Conservation (phyloP, 2,113 vertebrate genomes). For the Rattus norvegicus region DNA sequence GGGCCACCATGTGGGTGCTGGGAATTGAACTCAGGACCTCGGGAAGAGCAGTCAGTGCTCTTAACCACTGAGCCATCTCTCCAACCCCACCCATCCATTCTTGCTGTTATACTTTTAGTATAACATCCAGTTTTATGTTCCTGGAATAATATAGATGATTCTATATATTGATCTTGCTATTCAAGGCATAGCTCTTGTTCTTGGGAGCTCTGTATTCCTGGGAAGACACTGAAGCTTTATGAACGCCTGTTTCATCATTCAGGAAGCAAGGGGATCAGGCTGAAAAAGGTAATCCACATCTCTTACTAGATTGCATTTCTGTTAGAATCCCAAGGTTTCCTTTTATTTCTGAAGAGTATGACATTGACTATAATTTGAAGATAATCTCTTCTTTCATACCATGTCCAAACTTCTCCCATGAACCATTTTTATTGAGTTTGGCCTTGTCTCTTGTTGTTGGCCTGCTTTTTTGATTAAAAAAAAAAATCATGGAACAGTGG, state of each 20-base stretch:
- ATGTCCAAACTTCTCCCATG: neutral
- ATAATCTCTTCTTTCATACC: neutral
- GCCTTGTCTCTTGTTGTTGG: neutral
- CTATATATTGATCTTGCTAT: neutral
- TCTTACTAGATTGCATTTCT: neutral
- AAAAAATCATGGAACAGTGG: neutral
- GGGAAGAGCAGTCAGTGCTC: no score
- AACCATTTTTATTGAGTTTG: neutral
- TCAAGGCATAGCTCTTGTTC: neutral
- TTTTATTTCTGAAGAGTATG: neutral
- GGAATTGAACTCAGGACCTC: no score
- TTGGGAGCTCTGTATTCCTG: neutral
- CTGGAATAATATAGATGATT: neutral
- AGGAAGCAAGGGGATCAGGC: neutral
- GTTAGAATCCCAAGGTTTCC: neutral
- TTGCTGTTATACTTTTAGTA: neutral
- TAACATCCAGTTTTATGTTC: slow-evolving; percentile 32
- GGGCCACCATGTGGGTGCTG: no score
- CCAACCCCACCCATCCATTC: no score
- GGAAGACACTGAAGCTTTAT: slow-evolving; percentile 20
- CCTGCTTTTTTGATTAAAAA: neutral
- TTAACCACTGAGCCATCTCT: no score
- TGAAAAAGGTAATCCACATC: neutral
- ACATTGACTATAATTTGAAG: neutral
- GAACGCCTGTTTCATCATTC: neutral